A percentile compares a stretch with the other conserved stretches of the same genome.
Conservation (phyloP, 2,888 invertebrate genomes). For the Acanthosoma haemorrhoidale region DNA sequence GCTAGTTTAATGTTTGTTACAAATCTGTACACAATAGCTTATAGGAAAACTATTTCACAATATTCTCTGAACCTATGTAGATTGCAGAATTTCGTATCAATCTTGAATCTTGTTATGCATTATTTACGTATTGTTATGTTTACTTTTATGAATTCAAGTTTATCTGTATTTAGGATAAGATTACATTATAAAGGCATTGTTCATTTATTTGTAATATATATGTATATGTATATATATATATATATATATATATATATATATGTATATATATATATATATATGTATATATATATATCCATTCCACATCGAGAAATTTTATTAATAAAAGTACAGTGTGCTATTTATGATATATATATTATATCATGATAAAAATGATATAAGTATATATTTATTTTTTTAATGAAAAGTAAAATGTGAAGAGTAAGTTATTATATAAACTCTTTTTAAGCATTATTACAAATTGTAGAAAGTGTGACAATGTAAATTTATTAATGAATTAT, state of each 20-base stretch:
- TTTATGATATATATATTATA: slow-evolving; percentile 11
- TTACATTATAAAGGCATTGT: slow-evolving; percentile 9
- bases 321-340: not conserved
- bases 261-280: no score
- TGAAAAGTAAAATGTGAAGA: not conserved
- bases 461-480: not conserved
- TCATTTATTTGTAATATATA: slow-evolving; percentile 3
- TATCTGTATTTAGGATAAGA: slow-evolving; percentile 7
- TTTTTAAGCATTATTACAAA: not conserved
- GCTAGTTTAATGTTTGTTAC: not conserved
- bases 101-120: not conserved
- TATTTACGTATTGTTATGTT: slow-evolving; percentile 1
- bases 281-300: slow-evolving; percentile 19
- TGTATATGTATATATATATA: no score
- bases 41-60: not conserved
- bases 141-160: not conserved
- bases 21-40: not conserved
- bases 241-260: no score
- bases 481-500: not conserved
- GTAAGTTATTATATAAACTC: not conserved
- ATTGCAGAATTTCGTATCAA: not conserved
- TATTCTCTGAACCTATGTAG: not conserved
- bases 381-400: slow-evolving; percentile 14
- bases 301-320: slow-evolving; percentile 11
- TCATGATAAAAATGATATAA: slow-evolving; percentile 1